Evolutionary conservation across 2,797 vertebrate species (phyloP).

Genomic region (Tenualosa ilisha): DNA sequence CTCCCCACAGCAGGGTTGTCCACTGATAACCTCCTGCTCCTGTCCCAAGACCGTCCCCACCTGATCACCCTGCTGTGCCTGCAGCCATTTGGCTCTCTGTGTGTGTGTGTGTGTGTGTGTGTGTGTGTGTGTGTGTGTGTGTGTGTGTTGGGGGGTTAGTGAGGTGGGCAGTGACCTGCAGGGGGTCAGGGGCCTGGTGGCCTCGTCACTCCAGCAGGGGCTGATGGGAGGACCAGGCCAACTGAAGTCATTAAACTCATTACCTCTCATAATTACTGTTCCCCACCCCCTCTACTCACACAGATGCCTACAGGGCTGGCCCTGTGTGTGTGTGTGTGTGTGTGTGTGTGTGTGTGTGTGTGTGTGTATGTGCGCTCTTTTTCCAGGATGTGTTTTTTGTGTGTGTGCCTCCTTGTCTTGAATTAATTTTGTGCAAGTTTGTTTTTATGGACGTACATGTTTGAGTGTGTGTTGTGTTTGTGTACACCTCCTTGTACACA

Average conservation of each 20-base stretch:
- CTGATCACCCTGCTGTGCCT: slow-evolving; percentile 27
- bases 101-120: neutral
- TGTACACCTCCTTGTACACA: neutral
- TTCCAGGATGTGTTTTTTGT: neutral
- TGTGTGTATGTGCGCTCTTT: neutral
- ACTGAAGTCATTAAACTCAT: slow-evolving; percentile 41
- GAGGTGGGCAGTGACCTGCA: neutral
- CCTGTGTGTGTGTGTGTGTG: neutral
- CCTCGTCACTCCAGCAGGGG: slow-evolving; percentile 4
- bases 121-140: neutral
- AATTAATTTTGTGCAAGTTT: neutral
- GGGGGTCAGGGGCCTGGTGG: slow-evolving; percentile 26
- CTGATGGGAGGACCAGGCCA: slow-evolving; percentile 19
- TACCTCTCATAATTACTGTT: slow-evolving; percentile 30
- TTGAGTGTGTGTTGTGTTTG: neutral
- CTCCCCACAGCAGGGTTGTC: slow-evolving; percentile 4
- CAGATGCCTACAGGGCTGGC: neutral
- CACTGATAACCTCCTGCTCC: slow-evolving; percentile 27
- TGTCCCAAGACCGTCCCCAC: slow-evolving; percentile 15
- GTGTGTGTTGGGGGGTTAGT: neutral
- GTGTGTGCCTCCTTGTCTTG: neutral
- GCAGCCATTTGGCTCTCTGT: slow-evolving; percentile 27
- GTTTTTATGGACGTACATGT: neutral
- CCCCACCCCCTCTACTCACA: slow-evolving; percentile 10
- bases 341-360: slow-evolving; percentile 3